Conservation (phyloP, 2,113 vertebrate genomes). For the Scomber japonicus region DNA sequence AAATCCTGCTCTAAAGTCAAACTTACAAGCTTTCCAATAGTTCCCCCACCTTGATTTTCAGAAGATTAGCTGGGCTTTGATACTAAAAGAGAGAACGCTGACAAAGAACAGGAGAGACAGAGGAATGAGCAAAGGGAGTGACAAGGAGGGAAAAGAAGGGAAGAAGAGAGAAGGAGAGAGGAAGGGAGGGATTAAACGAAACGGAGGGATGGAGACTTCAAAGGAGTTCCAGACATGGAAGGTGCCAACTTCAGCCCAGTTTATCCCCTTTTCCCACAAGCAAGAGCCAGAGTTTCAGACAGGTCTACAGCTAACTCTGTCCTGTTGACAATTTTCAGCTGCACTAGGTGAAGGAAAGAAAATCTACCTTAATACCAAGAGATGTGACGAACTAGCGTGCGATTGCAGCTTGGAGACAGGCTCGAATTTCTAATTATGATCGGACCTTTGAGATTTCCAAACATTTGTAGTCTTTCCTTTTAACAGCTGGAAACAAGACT, state of each 20-base stretch:
- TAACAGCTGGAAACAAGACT: background rate
- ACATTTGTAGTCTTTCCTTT: background rate
- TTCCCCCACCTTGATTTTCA: conserved; percentile 4
- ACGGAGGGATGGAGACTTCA: conserved; percentile 40
- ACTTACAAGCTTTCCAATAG: background rate
- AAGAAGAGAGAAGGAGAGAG: background rate
- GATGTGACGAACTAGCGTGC: background rate
- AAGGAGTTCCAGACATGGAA: conserved; percentile 32
- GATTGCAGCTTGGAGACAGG: conserved; percentile 5
- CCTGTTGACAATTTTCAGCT: conserved; percentile 28
- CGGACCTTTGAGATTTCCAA: background rate
- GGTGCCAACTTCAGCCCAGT: conserved; percentile 39
- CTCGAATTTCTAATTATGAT: background rate
- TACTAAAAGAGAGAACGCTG: background rate
- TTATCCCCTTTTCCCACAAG: conserved; percentile 40
- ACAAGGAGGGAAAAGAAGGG: background rate
- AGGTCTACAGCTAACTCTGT: conserved; percentile 17
- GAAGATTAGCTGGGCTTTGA: conserved; percentile 38
- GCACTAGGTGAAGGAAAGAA: conserved; percentile 20
- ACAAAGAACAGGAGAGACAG: conserved; percentile 20
- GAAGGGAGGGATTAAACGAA: conserved; percentile 17
- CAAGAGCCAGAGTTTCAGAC: conserved; percentile 7
- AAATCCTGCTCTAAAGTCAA: background rate
- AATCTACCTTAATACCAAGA: conserved; percentile 14
- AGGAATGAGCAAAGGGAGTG: background rate